Evolutionary conservation across 2,888 invertebrate species (phyloP), one percentile per base, ranked within the genome.

Genomic region (Portevinia maculata): DNA sequence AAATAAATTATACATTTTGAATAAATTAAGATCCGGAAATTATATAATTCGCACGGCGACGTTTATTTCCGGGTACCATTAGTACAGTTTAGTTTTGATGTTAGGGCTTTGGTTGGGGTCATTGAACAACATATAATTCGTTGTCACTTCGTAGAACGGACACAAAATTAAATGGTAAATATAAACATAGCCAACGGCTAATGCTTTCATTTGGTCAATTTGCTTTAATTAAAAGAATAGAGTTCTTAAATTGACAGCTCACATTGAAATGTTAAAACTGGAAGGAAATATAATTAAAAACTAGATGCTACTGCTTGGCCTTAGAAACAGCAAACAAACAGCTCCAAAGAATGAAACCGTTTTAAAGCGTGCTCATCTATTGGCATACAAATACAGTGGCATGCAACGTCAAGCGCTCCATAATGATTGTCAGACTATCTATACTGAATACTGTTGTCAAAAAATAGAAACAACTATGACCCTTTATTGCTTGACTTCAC

Each of bases 211-310:
- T 53, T 34, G n/a, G 55, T 55, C 55, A 55, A 55, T 55, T 55
- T 55, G 37, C 37, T 55, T 55, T 55, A 55, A 55, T 55, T 55
- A 55, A 55, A 17, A 17, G 37, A 37, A n/a, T 19, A 37, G 19
- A n/a, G 53, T 37, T 24, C 24, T 24, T 24, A 2, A 3, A 5
- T 24, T 24, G 24, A 24, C 5, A 3, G 24, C 2, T 24, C 5
- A 5, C 5, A 5, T 24, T 24, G 24, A 24, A 24, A 24, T 24
- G 3, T 24, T 24, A 3, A 24, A 3, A 2, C 5, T 24, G 24
- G 24, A 24, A 24, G 24, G 24, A 24, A 24, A n/a, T n/a, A n/a
- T n/a, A n/a, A n/a, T n/a, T n/a, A n/a, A n/a, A n/a, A n/a, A n/a
- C n/a, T n/a, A n/a, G n/a, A n/a, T n/a, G n/a, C n/a, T n/a, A n/a